phyloP scores from a whole-genome alignment of 1,140 invertebrate genomes.

The Zaprionus lachaisei region DNA sequence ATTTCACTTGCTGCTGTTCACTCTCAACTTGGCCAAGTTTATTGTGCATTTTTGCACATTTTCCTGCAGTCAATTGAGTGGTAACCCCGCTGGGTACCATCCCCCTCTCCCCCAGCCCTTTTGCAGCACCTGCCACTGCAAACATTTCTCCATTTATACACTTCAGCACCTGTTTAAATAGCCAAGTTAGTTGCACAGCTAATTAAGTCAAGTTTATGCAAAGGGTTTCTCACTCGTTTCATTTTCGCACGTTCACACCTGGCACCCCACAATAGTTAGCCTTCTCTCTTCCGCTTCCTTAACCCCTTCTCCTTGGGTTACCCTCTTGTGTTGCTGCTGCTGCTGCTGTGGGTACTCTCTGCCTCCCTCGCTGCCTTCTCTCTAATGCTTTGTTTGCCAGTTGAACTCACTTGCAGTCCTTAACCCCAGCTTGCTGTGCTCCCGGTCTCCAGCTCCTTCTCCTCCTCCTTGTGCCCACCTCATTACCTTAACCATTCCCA shows the following conservation, averaged over 20 bases:
- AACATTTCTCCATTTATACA: conserved; percentile 30
- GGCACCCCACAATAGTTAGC: neutral
- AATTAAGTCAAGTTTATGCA: conserved; percentile 83
- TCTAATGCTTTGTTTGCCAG: conserved; percentile 49
- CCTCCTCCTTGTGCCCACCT: neutral
- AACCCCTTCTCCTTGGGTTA: neutral
- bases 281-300: neutral
- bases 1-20: neutral
- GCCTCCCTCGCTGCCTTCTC: neutral
- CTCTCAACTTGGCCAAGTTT: conserved; percentile 2
- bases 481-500: conserved; percentile 17
- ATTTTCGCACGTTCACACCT: conserved; percentile 53
- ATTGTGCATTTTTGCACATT: conserved; percentile 1
- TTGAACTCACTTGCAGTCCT: conserved; percentile 39
- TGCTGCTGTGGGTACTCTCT: neutral
- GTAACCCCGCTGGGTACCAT: neutral
- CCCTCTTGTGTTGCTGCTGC: neutral
- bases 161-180: conserved; percentile 75
- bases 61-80: conserved; percentile 1
- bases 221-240: conserved; percentile 45
- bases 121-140: conserved; percentile 14
- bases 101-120: neutral
- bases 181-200: conserved; percentile 77
- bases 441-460: neutral
- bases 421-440: neutral